Evolutionary conservation across 2,888 invertebrate species (phyloP).

Genomic region (Carterocephalus palaemon): DNA sequence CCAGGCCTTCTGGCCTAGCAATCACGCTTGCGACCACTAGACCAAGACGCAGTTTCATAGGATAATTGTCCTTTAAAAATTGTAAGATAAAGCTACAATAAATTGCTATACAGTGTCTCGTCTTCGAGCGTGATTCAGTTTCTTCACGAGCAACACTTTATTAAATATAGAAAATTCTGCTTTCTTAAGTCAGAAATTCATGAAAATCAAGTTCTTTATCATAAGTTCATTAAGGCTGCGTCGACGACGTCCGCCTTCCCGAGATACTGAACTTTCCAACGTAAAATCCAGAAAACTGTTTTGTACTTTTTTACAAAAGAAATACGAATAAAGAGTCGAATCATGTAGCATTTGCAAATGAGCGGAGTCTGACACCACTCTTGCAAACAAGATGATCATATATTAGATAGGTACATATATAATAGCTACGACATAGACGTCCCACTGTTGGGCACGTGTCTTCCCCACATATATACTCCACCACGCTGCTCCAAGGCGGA

Average conservation of each 20-base stretch:
- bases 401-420: too few species aligned
- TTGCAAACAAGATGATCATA: too few species aligned
- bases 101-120: neutral
- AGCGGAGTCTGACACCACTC: too few species aligned
- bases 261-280: conserved; percentile 17
- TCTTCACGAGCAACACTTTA: conserved; percentile 33
- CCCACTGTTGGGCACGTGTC: too few species aligned
- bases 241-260: conserved; percentile 38
- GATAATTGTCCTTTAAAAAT: too few species aligned
- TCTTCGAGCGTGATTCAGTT: conserved; percentile 12
- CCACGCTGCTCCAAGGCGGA: too few species aligned
- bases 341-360: neutral
- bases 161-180: conserved; percentile 46
- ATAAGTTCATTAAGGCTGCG: conserved; percentile 55
- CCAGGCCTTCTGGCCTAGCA: too few species aligned
- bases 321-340: neutral
- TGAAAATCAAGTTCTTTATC: conserved; percentile 56
- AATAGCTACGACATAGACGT: too few species aligned
- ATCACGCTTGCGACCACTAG: too few species aligned
- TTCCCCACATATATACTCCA: too few species aligned
- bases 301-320: conserved; percentile 5
- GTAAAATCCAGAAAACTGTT: conserved; percentile 7
- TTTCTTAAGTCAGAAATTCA: conserved; percentile 48
- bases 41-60: too few species aligned
- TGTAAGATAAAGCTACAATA: neutral